Evolutionary conservation across 2,888 invertebrate species (phyloP).

Genomic region (Pyrrhosoma nymphula): DNA sequence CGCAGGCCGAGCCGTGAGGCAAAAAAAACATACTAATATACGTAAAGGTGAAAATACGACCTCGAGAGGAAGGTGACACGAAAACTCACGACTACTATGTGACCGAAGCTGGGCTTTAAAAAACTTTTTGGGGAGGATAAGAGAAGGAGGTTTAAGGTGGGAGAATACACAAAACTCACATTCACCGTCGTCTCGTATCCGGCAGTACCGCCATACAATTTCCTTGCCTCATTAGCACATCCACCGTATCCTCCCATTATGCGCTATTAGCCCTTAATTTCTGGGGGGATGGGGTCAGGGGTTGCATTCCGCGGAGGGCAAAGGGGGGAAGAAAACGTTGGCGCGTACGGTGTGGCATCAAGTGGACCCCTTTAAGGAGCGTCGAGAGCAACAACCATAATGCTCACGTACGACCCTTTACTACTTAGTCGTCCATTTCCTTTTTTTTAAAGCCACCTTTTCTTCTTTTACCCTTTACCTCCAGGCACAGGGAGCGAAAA

Average conservation of each 20-base stretch:
- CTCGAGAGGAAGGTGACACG: not conserved
- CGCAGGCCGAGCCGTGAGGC: not conserved
- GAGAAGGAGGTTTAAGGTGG: not conserved
- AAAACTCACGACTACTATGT: not conserved
- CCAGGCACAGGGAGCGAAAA: not conserved
- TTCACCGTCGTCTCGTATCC: not conserved
- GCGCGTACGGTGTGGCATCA: not conserved
- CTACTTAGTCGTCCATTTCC: not conserved
- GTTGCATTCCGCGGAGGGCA: not conserved
- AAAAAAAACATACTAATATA: not conserved
- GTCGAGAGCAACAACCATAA: conserved; percentile 58
- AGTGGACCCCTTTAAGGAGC: conserved; percentile 41
- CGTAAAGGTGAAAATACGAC: not conserved
- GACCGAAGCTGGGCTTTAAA: not conserved
- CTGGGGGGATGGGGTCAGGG: not conserved
- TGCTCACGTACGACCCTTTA: not conserved
- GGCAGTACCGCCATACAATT: conserved; percentile 41
- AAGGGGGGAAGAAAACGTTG: not conserved
- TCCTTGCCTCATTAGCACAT: conserved; percentile 47
- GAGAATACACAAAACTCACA: not conserved
- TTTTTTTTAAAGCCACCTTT: not conserved
- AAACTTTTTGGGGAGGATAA: not conserved
- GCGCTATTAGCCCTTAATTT: conserved; percentile 59
- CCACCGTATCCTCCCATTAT: conserved; percentile 25
- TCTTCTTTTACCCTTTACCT: not conserved